These are phyloP conservation scores for Bagarius yarrelli DNA, from an alignment of 2,113 vertebrate species.

Conservation along the genomic window DNA sequence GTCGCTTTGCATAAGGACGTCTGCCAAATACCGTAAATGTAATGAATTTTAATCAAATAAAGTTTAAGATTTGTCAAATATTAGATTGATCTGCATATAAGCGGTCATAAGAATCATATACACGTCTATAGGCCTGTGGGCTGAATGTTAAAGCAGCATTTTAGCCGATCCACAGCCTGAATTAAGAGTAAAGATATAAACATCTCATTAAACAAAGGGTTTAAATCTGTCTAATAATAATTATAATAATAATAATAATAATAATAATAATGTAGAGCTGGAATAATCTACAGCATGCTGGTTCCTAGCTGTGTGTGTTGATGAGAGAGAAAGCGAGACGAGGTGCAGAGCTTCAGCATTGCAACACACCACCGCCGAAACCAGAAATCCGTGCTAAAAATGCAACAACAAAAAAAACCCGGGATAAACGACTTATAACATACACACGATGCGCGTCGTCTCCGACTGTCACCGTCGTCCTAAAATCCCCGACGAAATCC, in stretches of 20 bases:
- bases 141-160: not conserved
- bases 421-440: not conserved
- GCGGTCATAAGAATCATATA: not conserved
- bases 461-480: not conserved
- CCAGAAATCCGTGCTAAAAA: conserved; percentile 1
- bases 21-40: no score
- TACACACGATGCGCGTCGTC: not conserved
- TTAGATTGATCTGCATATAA: not conserved
- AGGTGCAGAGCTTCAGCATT: not conserved
- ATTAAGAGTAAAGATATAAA: not conserved
- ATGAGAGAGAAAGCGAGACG: not conserved
- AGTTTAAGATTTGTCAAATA: no score
- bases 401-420: not conserved
- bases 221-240: no score
- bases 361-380: not conserved
- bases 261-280: no score
- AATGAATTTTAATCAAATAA: no score
- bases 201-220: no score
- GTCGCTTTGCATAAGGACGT: no score
- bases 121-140: not conserved
- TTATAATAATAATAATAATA: no score
- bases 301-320: not conserved
- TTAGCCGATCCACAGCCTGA: not conserved
- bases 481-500: conserved; percentile 25
- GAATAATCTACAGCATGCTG: not conserved